Conservation (phyloP, 2,888 invertebrate genomes). For the Alviniconcha strummeri region DNA sequence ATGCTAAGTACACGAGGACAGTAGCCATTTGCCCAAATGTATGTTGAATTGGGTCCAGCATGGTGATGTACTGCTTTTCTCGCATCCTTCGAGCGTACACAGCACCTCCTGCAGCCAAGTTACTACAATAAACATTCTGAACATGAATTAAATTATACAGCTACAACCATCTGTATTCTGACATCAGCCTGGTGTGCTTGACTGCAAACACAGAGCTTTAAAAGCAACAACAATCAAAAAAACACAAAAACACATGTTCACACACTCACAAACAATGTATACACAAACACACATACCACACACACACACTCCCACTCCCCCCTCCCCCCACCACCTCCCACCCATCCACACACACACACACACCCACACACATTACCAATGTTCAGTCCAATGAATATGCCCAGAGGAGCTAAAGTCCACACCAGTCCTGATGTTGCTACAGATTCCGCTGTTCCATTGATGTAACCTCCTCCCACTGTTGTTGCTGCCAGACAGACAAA, state of each 20-base stretch:
- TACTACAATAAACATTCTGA: background rate
- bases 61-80: slow-evolving; percentile 62
- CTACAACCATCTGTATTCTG: no score
- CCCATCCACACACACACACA: background rate
- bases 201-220: no score
- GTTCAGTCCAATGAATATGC: slow-evolving; percentile 64
- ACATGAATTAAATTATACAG: no score
- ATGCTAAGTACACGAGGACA: slow-evolving; percentile 59
- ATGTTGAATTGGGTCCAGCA: slow-evolving; percentile 67
- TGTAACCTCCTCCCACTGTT: slow-evolving; percentile 68
- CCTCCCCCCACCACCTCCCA: no score
- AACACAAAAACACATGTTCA: no score
- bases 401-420: slow-evolving; percentile 70
- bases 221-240: no score
- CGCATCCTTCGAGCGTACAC: slow-evolving; percentile 67
- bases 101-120: slow-evolving; percentile 55
- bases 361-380: slow-evolving; percentile 48
- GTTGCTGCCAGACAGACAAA: slow-evolving; percentile 58
- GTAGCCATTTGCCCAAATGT: slow-evolving; percentile 57
- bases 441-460: slow-evolving; percentile 70
- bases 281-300: no score
- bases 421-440: slow-evolving; percentile 62
- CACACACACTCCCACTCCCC: no score
- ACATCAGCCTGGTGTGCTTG: no score
- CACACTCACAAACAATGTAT: no score